Evolutionary conservation across 2,797 vertebrate genomes (phyloP).

Genomic region (Pampus argenteus): DNA sequence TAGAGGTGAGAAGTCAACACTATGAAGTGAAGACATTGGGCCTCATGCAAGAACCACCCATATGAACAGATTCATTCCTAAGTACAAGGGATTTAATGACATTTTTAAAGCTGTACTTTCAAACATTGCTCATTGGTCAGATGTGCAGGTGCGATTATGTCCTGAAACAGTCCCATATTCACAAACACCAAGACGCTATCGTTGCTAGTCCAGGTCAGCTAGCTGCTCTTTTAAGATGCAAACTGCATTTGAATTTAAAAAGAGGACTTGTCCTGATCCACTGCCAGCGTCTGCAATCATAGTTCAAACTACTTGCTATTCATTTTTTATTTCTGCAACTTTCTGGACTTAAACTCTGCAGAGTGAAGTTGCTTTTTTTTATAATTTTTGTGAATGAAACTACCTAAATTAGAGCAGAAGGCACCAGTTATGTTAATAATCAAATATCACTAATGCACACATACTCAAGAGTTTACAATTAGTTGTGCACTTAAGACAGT

Average conservation of each 20-base stretch:
- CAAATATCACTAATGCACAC: not conserved
- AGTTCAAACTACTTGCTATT: not conserved
- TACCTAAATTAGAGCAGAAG: too few species aligned
- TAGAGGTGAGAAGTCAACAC: not conserved
- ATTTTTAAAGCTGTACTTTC: too few species aligned
- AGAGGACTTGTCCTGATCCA: too few species aligned
- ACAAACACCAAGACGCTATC: too few species aligned
- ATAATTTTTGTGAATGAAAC: conserved; percentile 2
- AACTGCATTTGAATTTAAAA: too few species aligned
- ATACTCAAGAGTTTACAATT: not conserved
- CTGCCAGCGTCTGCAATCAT: too few species aligned
- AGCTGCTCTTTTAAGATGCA: too few species aligned
- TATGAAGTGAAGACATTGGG: not conserved
- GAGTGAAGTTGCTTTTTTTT: not conserved
- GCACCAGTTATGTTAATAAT: too few species aligned
- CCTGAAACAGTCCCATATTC: too few species aligned
- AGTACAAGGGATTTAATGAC: not conserved
- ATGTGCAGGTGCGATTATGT: too few species aligned
- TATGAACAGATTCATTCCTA: not conserved
- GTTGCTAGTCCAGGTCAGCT: too few species aligned
- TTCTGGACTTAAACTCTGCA: not conserved
- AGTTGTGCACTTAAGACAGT: not conserved
- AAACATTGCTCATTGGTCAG: too few species aligned
- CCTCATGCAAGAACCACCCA: not conserved
- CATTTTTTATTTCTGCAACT: not conserved